Evolutionary conservation across 2,113 vertebrate genomes (phyloP).

Genomic region (Hiodon alosoides): DNA sequence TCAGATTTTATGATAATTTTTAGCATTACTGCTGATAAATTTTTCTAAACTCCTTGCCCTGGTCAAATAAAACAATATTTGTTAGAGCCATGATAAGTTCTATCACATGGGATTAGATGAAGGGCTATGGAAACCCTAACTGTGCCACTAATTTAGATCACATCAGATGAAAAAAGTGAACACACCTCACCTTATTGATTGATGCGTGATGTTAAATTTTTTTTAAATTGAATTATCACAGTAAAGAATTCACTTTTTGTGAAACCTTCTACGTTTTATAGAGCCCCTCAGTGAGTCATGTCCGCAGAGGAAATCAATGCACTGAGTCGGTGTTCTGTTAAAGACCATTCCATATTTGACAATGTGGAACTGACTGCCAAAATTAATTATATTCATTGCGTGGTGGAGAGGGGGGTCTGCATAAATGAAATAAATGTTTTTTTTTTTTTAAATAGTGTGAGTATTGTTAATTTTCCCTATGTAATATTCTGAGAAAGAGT

Average conservation of each 20-base stretch:
- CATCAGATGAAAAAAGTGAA: not conserved
- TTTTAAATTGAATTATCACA: not conserved
- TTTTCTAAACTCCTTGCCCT: no score
- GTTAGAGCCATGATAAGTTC: slow-evolving; percentile 71
- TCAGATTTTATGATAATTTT: slow-evolving; percentile 52
- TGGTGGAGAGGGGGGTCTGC: slow-evolving; percentile 19
- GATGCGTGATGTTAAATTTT: not conserved
- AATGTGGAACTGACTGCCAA: slow-evolving; percentile 2
- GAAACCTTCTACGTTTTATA: not conserved
- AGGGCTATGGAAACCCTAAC: slow-evolving; percentile 13
- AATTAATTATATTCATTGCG: slow-evolving; percentile 11
- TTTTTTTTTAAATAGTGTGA: slow-evolving; percentile 36
- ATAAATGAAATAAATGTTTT: slow-evolving; percentile 51
- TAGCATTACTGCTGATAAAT: slow-evolving; percentile 36
- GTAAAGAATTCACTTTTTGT: not conserved
- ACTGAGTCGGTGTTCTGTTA: not conserved
- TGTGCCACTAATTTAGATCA: not conserved
- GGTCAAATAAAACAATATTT: slow-evolving; percentile 17
- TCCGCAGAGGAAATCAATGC: slow-evolving; percentile 4
- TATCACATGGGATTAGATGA: slow-evolving; percentile 67
- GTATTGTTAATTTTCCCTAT: slow-evolving; percentile 60
- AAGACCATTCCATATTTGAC: slow-evolving; percentile 9
- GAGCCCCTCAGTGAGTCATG: not conserved
- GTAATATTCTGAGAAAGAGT: slow-evolving; percentile 64
- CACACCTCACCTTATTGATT: no score